These are phyloP conservation scores for Drosophila lacertosa DNA, from an alignment of 1,140 invertebrate genomes.

Conservation along the genomic window DNA sequence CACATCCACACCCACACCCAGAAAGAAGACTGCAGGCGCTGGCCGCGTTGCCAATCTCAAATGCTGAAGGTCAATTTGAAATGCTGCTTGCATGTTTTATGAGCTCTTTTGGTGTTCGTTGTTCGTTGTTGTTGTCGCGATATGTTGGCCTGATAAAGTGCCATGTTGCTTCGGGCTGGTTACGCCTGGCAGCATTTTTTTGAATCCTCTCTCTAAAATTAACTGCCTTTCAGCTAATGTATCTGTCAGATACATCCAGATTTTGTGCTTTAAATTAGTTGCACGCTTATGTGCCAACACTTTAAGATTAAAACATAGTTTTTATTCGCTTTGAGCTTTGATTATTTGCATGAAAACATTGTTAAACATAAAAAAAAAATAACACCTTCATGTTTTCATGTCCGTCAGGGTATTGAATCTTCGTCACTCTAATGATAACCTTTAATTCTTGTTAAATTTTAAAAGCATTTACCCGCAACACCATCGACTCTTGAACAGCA, in stretches of 20 bases:
- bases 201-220: slow-evolving; percentile 10
- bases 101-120: slow-evolving; percentile 54
- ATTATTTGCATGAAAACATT: too few relatives aligned
- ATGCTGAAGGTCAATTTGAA: slow-evolving; percentile 69
- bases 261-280: slow-evolving; percentile 28
- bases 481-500: slow-evolving; percentile 3
- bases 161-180: slow-evolving; percentile 34
- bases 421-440: neutral
- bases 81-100: slow-evolving; percentile 63
- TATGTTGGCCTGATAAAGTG: slow-evolving; percentile 53
- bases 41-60: slow-evolving; percentile 32
- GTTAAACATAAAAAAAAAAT: too few relatives aligned
- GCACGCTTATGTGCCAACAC: slow-evolving; percentile 2
- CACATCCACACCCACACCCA: slow-evolving; percentile 10
- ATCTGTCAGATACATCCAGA: slow-evolving; percentile 63
- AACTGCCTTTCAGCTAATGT: slow-evolving; percentile 32
- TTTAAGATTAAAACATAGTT: neutral
- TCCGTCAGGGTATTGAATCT: neutral
- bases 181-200: slow-evolving; percentile 60
- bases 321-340: neutral
- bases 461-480: slow-evolving; percentile 21
- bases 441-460: slow-evolving; percentile 19
- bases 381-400: too few relatives aligned
- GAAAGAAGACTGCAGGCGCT: slow-evolving; percentile 20
- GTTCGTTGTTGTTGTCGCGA: slow-evolving; percentile 44